Evolutionary conservation across 2,113 vertebrate genomes (phyloP).

Genomic region (Neogobius melanostomus): DNA sequence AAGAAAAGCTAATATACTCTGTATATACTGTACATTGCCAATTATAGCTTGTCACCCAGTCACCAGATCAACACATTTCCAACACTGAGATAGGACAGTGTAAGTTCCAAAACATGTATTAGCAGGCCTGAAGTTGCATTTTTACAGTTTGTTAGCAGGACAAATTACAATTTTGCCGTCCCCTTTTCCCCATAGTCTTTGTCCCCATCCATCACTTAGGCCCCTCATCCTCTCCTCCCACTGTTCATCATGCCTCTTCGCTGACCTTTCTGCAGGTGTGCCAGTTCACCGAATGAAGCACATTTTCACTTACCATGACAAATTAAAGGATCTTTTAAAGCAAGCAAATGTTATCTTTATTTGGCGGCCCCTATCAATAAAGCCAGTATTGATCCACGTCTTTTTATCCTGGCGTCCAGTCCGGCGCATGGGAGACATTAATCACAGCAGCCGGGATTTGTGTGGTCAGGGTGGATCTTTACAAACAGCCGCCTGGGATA

Average conservation of each 20-base stretch:
- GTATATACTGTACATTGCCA: too few relatives aligned
- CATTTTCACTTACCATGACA: conserved; percentile 63
- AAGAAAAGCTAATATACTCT: too few relatives aligned
- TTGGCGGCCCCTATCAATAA: conserved; percentile 72
- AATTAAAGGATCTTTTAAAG: conserved; percentile 71
- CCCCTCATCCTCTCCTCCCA: not conserved
- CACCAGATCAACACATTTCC: too few relatives aligned
- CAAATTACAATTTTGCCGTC: not conserved
- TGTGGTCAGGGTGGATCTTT: conserved; percentile 71
- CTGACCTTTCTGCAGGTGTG: conserved; percentile 44
- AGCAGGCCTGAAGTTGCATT: too few relatives aligned
- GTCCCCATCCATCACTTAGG: not conserved
- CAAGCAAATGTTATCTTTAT: conserved; percentile 76
- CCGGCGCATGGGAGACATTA: conserved; percentile 55
- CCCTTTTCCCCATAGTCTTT: not conserved
- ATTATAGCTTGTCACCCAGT: too few relatives aligned
- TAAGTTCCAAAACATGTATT: too few relatives aligned
- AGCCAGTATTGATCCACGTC: conserved; percentile 61
- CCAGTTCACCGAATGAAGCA: conserved; percentile 39
- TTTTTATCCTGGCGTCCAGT: conserved; percentile 63
- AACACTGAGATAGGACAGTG: too few relatives aligned
- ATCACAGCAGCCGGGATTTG: conserved; percentile 61
- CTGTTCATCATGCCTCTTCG: conserved; percentile 4
- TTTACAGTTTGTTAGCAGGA: too few relatives aligned
- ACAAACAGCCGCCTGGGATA: conserved; percentile 66